Conservation (phyloP, 2,113 vertebrate genomes). For the Chaenocephalus aceratus region DNA sequence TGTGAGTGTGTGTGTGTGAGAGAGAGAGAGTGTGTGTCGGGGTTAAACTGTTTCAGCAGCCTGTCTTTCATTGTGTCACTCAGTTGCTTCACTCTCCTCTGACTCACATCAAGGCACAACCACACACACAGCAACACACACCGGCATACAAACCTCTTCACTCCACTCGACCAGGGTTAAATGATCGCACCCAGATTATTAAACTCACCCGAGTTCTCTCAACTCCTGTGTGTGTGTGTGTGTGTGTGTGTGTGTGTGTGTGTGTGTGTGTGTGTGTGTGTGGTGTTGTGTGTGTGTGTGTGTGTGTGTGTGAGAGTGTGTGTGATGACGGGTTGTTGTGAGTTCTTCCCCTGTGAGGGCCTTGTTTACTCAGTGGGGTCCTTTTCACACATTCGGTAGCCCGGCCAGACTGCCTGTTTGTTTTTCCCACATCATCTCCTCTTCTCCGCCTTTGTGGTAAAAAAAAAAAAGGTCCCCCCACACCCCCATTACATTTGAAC, state of each 20-base stretch:
- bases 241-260: slow-evolving; percentile 67
- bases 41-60: slow-evolving; percentile 80
- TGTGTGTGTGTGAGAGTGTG: slow-evolving; percentile 58
- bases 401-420: slow-evolving; percentile 91
- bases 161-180: slow-evolving; percentile 82
- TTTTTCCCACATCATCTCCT: slow-evolving; percentile 98
- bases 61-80: slow-evolving; percentile 71
- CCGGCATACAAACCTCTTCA: slow-evolving; percentile 77
- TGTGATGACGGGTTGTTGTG: slow-evolving; percentile 79
- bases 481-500: slow-evolving; percentile 69
- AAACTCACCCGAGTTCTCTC: slow-evolving; percentile 76
- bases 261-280: slow-evolving; percentile 52
- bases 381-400: slow-evolving; percentile 91
- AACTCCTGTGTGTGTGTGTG: slow-evolving; percentile 58
- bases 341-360: slow-evolving; percentile 80
- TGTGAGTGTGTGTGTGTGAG: slow-evolving; percentile 58
- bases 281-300: slow-evolving; percentile 61
- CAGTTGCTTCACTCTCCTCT: slow-evolving; percentile 65
- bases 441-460: slow-evolving; percentile 91
- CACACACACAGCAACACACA: slow-evolving; percentile 58
- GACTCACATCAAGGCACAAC: slow-evolving; percentile 60
- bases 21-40: slow-evolving; percentile 60
- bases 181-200: slow-evolving; percentile 82
- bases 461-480: slow-evolving; percentile 83
- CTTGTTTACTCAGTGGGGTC: slow-evolving; percentile 84